Percentiles rank a stretch among this genome's conserved stretches.
Conservation (phyloP, 2,113 vertebrate species). For the Ovibos moschatus region DNA sequence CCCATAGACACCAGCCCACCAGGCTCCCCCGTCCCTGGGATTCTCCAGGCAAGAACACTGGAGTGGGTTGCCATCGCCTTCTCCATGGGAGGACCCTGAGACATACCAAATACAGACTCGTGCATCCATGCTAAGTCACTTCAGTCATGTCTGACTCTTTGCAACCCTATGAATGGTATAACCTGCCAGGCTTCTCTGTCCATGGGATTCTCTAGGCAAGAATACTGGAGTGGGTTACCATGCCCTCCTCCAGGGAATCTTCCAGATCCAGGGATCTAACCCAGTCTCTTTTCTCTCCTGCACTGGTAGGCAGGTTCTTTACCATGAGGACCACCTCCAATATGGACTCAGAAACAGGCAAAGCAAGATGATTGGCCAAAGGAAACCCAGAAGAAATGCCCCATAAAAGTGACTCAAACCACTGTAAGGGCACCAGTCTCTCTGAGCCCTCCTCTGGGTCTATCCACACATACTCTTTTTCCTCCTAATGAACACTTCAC, state of each 20-base stretch:
- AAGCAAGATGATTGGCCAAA: not conserved
- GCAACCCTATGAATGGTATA: not conserved
- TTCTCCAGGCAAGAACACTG: too few relatives aligned
- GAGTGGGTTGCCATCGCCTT: too few relatives aligned
- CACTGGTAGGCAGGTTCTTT: not conserved
- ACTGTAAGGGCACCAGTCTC: not conserved
- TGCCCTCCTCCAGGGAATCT: not conserved
- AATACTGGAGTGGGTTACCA: not conserved
- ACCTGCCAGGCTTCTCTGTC: not conserved
- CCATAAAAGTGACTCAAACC: not conserved
- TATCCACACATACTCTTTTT: not conserved
- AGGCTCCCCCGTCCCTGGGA: too few relatives aligned
- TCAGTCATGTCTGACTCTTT: not conserved
- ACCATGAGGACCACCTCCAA: not conserved
- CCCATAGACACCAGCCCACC: too few relatives aligned
- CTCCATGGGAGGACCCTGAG: too few relatives aligned
- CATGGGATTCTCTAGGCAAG: not conserved
- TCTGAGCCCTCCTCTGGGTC: not conserved
- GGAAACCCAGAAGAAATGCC: not conserved
- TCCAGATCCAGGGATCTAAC: not conserved
- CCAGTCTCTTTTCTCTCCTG: not conserved
- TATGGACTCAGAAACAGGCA: not conserved
- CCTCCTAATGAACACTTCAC: not conserved
- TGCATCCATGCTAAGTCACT: too few relatives aligned
- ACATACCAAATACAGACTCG: too few relatives aligned